Percentiles rank a stretch among this genome's conserved stretches.
phyloP scores from a whole-genome alignment of 2,113 vertebrate species.

The Falco punctatus region DNA sequence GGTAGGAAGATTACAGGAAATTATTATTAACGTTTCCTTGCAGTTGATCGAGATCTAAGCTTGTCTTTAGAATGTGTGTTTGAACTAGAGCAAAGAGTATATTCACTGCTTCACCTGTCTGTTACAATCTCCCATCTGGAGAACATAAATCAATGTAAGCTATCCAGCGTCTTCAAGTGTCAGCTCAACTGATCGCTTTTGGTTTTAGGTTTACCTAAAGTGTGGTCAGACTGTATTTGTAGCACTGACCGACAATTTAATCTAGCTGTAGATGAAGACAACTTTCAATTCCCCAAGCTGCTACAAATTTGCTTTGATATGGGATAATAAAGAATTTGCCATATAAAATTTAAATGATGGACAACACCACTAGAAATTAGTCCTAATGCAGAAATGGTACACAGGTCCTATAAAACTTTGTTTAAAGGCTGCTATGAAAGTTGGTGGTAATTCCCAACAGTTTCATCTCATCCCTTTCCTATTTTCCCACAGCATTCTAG shows the following conservation, averaged over 20 bases:
- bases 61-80: neutral
- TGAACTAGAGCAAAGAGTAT: neutral
- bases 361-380: neutral
- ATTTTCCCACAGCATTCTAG: neutral
- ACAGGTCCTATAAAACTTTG: neutral
- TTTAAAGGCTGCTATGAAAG: neutral
- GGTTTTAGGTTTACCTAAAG: neutral
- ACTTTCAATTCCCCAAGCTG: neutral
- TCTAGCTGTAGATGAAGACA: neutral
- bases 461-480: neutral
- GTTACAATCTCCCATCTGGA: neutral
- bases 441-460: neutral
- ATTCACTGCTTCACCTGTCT: neutral
- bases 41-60: neutral
- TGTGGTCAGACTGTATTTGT: neutral
- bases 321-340: neutral
- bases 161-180: neutral
- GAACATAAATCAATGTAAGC: neutral
- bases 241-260: conserved; percentile 6
- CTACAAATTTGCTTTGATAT: neutral
- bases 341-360: neutral
- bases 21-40: neutral
- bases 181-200: neutral
- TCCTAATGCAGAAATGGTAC: neutral
- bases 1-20: neutral